phyloP scores from a whole-genome alignment of 2,113 vertebrate species.

The Zosterops lateralis region DNA sequence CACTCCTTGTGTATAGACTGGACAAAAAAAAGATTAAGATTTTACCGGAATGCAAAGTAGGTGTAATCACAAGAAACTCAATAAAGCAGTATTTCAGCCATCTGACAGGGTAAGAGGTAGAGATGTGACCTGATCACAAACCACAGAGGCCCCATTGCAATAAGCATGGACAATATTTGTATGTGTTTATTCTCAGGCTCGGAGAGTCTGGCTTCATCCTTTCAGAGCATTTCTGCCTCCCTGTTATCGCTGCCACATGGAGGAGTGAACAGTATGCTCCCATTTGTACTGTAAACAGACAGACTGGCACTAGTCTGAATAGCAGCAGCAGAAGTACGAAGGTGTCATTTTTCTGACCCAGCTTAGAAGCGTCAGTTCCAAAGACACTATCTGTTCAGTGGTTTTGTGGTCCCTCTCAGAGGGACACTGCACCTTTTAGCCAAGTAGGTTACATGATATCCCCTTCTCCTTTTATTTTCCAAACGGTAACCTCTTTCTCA shows the following conservation, averaged over 20 bases:
- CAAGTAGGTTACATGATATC: background rate
- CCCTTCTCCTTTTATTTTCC: background rate
- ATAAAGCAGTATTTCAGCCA: background rate
- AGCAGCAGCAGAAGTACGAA: background rate
- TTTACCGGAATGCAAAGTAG: background rate
- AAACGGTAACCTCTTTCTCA: background rate
- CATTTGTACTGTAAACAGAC: background rate
- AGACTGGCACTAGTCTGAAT: background rate
- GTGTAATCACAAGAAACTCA: background rate
- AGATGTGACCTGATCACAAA: background rate
- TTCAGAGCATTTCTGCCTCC: background rate
- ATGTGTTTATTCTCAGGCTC: background rate
- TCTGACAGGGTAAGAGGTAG: accelerated
- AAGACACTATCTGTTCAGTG: background rate
- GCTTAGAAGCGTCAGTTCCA: background rate
- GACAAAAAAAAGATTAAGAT: background rate
- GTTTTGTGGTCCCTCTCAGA: background rate
- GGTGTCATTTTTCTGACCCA: background rate
- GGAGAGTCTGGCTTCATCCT: background rate
- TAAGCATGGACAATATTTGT: background rate
- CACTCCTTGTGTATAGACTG: background rate
- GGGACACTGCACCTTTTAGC: background rate
- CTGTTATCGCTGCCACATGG: background rate
- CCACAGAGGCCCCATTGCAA: accelerated
- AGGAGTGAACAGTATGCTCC: background rate